These are phyloP conservation scores for Myiopsitta monachus DNA, from an alignment of 2,113 vertebrate genomes.

Conservation along the genomic window DNA sequence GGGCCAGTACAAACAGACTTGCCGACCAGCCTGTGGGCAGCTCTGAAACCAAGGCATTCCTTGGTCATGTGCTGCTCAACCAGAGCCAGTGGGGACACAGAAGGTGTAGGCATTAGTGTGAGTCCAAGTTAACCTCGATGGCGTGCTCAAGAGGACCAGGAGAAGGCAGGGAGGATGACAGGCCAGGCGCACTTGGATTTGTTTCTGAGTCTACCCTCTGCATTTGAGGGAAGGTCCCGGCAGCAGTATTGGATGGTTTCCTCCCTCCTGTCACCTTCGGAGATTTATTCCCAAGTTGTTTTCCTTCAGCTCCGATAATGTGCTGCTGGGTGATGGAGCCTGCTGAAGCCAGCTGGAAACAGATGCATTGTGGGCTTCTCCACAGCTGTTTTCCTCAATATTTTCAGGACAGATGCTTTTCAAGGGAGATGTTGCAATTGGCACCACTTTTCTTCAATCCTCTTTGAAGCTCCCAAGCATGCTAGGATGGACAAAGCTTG, in stretches of 20 bases:
- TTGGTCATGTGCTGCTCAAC: not conserved
- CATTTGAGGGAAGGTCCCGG: not conserved
- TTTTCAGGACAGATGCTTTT: constrained; percentile 35
- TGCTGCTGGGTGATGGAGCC: not conserved
- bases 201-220: not conserved
- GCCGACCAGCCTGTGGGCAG: not conserved
- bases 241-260: not conserved
- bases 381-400: constrained; percentile 26
- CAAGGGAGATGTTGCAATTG: not conserved
- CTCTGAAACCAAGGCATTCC: not conserved
- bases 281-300: constrained; percentile 37
- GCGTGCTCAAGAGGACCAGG: not conserved
- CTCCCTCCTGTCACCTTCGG: not conserved
- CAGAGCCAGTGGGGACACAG: not conserved
- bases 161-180: not conserved
- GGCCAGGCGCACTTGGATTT: not conserved
- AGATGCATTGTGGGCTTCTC: constrained; percentile 19
- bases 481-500: not conserved
- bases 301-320: constrained; percentile 33
- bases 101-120: not conserved
- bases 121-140: not conserved
- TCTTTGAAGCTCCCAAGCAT: not conserved
- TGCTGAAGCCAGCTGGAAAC: constrained; percentile 51
- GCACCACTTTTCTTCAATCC: not conserved
- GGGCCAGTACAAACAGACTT: constrained; percentile 9